Base-by-base conservation (phyloP, 2,113 vertebrate species). In the Monarcha castaneiventris region DNA sequence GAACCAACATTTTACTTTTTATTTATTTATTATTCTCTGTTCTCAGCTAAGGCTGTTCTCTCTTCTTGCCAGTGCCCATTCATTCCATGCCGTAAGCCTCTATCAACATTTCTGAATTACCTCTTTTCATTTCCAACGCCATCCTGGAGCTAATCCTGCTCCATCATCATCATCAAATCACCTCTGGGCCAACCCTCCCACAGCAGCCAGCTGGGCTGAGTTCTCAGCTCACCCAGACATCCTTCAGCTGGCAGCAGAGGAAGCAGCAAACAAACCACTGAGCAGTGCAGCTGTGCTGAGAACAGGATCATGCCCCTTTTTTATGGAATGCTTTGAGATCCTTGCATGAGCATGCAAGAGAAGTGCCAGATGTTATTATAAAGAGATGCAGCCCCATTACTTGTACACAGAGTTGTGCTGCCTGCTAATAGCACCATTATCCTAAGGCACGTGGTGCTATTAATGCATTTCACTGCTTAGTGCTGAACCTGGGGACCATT, bases 391-490 rank as follows among this genome's bases (percentile, higher is more conserved):
- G 84, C 76, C 81, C 94, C 91, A 88, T 71, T 93, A 92, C 84
- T 92, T 77, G 88, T 66, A 62, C 75, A 61, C 77, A 55, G 93
- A 94, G 78, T 79, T 90, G 81, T 90, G 92, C 84, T 67, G 94
- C 72, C 90, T 95, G 95, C 79, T 96, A 97, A 96, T 89, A 96
- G 81, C 90, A 82, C 90, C 84, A 93, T 97, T 98, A 97, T 97
- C 95, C 91, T 94, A 96, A 51, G 68, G 84, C 89, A 91, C 93
- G 93, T 73, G 78, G 91, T 54, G 71, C 89, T 96, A 92, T 96
- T 95, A 96, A 93, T 97, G 89, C 78, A 80, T 98, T 95, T 84
- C 87, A 51, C 51, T 90, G 83, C 96, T 87, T 95, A 91, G 64
- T 92, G 86, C 90, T 94, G 96, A 93, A 96, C 72, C 96, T 87